Evolutionary conservation across 2,113 vertebrate genomes (phyloP), one percentile per base, ranked within the genome.

Genomic region (Tragulus kanchil): DNA sequence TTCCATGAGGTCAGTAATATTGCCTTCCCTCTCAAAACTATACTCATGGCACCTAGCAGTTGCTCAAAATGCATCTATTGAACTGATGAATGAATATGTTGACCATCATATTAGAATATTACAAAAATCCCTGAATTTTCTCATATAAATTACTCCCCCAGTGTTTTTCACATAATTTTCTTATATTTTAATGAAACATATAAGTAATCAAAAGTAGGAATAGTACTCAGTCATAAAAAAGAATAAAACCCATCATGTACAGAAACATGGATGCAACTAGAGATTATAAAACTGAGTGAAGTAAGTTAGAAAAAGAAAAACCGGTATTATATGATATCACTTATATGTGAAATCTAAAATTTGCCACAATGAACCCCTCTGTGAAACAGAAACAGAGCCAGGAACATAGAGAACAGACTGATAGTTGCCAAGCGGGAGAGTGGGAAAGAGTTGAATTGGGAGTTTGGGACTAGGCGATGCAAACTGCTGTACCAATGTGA

Each of bases 131-230:
- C 12, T 56, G 31, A 6, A 90, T n/a, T 48, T 85, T 5, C 9
- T 82, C 7, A 67, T 62, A 45, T 69, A 83, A 94, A 90, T 62
- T 62, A 85, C 25, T 79, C 4, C 13, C 1, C 1, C 3, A 36
- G 45, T 75, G 31, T 7, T 77, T 90, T 93, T 61, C 26, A 42
- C n/a, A 23, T 85, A 50, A 45, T 26, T 78, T 81, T 56, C 14
- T 86, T 93, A 6, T 26, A 92, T 88, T 90, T 94, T 61, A 93
- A 69, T 67, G 54, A 93, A 52, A 75, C 4, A 50, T 17, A 6
- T 26, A 86, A 61, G 10, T 78, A 48, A 28, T 52, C 8, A 81
- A 78, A 92, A 92, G 67, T 56, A 67, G 73, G 28, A 77, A 77
- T 77, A 48, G 45, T 77, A 8, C 73, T 52, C 31, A 67, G 4